These are phyloP conservation scores for Clarias macrocephalus DNA, from an alignment of 2,113 vertebrate species.

Conservation along the genomic window DNA sequence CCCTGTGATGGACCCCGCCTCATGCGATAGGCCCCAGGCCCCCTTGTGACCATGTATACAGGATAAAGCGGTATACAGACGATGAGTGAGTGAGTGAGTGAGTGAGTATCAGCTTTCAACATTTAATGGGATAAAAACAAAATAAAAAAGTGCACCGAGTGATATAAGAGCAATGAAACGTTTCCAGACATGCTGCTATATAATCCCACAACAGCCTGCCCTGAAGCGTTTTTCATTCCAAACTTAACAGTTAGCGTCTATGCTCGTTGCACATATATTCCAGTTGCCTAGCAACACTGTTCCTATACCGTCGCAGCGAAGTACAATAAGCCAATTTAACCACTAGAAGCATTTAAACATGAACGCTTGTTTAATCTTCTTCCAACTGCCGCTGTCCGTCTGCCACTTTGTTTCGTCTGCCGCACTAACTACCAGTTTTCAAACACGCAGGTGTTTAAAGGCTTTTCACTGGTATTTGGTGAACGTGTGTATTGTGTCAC, in stretches of 20 bases:
- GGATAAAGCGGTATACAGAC: no score
- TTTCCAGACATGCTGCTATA: neutral
- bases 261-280: neutral
- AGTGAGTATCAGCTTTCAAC: neutral
- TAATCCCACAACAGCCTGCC: neutral
- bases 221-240: neutral
- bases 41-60: no score
- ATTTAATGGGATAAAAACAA: neutral
- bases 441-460: neutral
- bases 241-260: neutral
- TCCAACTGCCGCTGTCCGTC: neutral
- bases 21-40: no score
- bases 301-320: neutral
- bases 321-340: neutral
- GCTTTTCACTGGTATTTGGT: neutral
- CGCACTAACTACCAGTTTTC: neutral
- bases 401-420: neutral
- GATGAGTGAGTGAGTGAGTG: no score
- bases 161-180: neutral
- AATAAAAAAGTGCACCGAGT: neutral
- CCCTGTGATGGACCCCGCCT: no score
- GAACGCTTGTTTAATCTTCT: neutral
- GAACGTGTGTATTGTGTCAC: neutral
- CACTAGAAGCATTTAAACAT: neutral
- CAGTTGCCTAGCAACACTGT: conserved; percentile 1